phyloP scores from a whole-genome alignment of 2,113 vertebrate species.

The Narcine bancroftii region DNA sequence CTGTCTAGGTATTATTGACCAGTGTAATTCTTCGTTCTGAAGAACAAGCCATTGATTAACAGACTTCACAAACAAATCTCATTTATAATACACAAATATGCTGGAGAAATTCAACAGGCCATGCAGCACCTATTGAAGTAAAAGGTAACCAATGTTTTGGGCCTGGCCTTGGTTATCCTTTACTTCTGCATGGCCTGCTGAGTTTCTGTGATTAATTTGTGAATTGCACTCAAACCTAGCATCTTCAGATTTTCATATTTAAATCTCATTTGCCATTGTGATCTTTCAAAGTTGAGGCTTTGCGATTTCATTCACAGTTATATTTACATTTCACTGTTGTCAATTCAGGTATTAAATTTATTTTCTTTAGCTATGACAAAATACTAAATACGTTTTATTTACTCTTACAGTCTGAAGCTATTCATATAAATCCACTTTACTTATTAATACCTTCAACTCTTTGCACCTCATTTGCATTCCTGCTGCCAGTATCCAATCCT shows the following conservation, averaged over 20 bases:
- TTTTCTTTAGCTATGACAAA: not conserved
- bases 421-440: slow-evolving; percentile 76
- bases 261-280: not conserved
- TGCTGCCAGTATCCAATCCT: slow-evolving; percentile 82
- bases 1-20: not conserved
- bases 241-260: too few species aligned
- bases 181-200: too few species aligned
- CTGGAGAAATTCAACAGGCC: too few species aligned
- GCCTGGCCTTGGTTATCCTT: too few species aligned
- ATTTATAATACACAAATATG: too few species aligned
- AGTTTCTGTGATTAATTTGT: too few species aligned
- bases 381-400: slow-evolving; percentile 2
- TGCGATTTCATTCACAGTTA: not conserved
- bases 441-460: slow-evolving; percentile 79
- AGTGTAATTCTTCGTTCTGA: not conserved
- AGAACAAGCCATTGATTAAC: not conserved
- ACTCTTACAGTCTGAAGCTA: slow-evolving; percentile 70
- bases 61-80: not conserved
- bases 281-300: not conserved
- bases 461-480: slow-evolving; percentile 82
- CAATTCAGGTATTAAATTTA: not conserved
- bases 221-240: too few species aligned
- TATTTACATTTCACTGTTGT: not conserved
- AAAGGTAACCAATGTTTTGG: too few species aligned
- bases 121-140: too few species aligned